A percentile compares a stretch with the other conserved stretches of the same genome.
Evolutionary conservation across 2,113 vertebrate genomes (phyloP).

Genomic region (Asarcornis scutulata): DNA sequence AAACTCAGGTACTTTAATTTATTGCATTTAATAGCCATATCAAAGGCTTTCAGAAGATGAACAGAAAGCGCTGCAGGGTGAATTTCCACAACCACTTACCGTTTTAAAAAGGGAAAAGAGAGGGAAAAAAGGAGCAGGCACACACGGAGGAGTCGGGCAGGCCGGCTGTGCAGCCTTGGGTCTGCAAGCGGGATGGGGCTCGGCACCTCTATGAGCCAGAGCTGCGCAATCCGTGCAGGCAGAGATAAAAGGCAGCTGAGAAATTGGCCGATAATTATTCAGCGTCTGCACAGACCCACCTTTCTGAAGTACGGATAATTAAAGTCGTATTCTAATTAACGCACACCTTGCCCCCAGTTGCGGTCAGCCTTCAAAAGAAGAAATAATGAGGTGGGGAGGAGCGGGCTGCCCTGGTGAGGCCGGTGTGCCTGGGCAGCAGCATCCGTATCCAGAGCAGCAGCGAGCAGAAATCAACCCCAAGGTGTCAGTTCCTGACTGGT

Average conservation of each 20-base stretch:
- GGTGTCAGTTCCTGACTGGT: neutral
- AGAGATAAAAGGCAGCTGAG: neutral
- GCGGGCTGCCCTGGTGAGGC: neutral
- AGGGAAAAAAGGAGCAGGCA: neutral
- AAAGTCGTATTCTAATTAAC: slow-evolving; percentile 43
- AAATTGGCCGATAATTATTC: neutral
- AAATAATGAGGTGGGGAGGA: neutral
- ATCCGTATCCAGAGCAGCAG: neutral
- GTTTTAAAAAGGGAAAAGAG: neutral
- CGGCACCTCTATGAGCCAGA: neutral
- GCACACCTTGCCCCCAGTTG: neutral
- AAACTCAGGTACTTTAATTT: slow-evolving; percentile 55
- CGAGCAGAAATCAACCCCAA: neutral
- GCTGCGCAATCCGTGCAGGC: neutral
- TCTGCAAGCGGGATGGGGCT: neutral
- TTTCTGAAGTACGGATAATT: slow-evolving; percentile 48
- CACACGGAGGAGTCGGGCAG: neutral
- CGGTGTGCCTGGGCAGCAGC: neutral
- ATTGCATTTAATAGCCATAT: slow-evolving; percentile 18
- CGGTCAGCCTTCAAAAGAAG: neutral
- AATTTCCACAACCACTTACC: slow-evolving; percentile 27
- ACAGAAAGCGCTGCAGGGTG: slow-evolving; percentile 6
- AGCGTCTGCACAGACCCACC: neutral
- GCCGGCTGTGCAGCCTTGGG: neutral
- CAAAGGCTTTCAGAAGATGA: slow-evolving; percentile 40